Percentiles rank a stretch among this genome's conserved stretches.
Conservation (phyloP, 1,140 invertebrate genomes). For the Drosophila ohnishii region DNA sequence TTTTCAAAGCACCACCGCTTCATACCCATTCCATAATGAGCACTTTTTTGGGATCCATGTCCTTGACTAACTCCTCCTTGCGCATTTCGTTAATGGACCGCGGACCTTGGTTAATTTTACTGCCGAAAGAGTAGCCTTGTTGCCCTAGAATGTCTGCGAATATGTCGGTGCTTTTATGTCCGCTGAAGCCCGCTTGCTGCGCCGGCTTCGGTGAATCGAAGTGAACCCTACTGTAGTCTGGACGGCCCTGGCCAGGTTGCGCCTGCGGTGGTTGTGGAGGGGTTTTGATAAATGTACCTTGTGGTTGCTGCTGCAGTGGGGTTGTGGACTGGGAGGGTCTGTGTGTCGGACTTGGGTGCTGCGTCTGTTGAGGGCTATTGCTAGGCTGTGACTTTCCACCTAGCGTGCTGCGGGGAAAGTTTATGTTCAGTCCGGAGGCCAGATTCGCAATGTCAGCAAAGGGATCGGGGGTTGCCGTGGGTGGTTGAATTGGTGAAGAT, state of each 20-base stretch:
- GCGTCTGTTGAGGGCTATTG: conserved; percentile 78
- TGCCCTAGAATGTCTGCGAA: conserved; percentile 96
- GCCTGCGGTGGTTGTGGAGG: conserved; percentile 14
- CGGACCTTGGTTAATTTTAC: conserved; percentile 90
- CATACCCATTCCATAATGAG: conserved; percentile 91
- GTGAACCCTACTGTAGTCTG: conserved; percentile 87
- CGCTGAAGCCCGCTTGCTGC: conserved; percentile 66
- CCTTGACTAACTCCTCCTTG: conserved; percentile 92
- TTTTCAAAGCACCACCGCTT: not conserved
- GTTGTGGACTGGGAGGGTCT: conserved; percentile 12
- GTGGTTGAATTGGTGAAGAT: conserved; percentile 59
- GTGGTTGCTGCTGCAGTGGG: conserved; percentile 37
- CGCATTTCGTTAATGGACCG: conserved; percentile 96
- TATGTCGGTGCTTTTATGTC: conserved; percentile 86
- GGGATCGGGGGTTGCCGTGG: conserved; percentile 81
- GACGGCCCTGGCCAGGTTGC: conserved; percentile 51
- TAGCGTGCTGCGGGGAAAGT: conserved; percentile 71
- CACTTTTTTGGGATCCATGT: conserved; percentile 96
- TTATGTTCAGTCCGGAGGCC: conserved; percentile 79
- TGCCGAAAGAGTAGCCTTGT: conserved; percentile 92
- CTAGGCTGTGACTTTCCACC: conserved; percentile 69
- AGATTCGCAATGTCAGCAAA: conserved; percentile 85
- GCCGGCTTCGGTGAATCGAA: conserved; percentile 85
- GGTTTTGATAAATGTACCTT: conserved; percentile 42
- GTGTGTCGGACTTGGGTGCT: conserved; percentile 84